Percentiles rank a stretch among this genome's conserved stretches.
Evolutionary conservation across 2,797 vertebrate species (phyloP).

Genomic region (Melanotaenia pygmaea): DNA sequence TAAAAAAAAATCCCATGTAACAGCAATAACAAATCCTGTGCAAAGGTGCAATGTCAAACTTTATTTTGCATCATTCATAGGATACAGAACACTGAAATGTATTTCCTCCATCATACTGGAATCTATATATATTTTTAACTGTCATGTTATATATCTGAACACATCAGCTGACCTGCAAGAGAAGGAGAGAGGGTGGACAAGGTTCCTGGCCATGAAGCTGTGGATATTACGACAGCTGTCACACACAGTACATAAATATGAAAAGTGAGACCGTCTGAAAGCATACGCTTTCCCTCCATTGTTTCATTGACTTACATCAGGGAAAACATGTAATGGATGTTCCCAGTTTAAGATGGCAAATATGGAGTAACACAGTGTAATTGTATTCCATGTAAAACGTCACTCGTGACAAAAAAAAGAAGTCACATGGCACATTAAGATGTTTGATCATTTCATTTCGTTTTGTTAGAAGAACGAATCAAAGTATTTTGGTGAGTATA

Average conservation of each 20-base stretch:
- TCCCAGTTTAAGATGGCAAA: constrained; percentile 34
- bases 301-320: constrained; percentile 14
- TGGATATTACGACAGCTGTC: constrained; percentile 49
- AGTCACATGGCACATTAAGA: constrained; percentile 71
- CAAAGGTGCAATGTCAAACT: constrained; percentile 83
- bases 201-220: constrained; percentile 47
- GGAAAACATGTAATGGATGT: constrained; percentile 5
- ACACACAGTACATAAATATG: constrained; percentile 42
- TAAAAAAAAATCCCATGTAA: not conserved
- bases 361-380: constrained; percentile 35
- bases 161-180: constrained; percentile 76
- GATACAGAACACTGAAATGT: constrained; percentile 85
- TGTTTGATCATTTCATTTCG: constrained; percentile 26
- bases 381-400: constrained; percentile 11
- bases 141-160: constrained; percentile 78
- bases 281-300: constrained; percentile 12
- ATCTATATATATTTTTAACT: constrained; percentile 76
- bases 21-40: constrained; percentile 36
- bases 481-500: constrained; percentile 28
- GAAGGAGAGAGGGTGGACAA: constrained; percentile 48
- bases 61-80: constrained; percentile 83
- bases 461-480: constrained; percentile 34
- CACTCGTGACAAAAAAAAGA: constrained; percentile 5
- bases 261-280: constrained; percentile 32
- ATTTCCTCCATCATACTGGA: constrained; percentile 73